A percentile compares a stretch with the other conserved stretches of the same genome.
Evolutionary conservation across 2,888 invertebrate genomes (phyloP).

Genomic region (Orthosia gothica): DNA sequence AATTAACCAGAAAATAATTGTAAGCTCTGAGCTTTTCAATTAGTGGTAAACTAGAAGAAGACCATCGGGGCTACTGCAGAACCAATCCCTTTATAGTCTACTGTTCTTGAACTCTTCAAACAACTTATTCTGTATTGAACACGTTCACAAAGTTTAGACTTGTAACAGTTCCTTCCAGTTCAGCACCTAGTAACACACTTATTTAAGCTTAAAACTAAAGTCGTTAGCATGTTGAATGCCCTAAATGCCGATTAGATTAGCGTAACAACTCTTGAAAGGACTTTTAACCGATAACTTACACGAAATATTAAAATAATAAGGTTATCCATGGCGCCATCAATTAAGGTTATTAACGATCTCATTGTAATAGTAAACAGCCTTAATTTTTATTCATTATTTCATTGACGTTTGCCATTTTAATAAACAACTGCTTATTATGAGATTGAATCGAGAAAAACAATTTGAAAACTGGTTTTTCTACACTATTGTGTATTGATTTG

Average conservation of each 20-base stretch:
- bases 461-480: constrained; percentile 22
- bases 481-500: not conserved
- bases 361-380: constrained; percentile 14
- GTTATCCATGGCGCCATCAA: constrained; percentile 42
- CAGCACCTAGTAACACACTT: constrained; percentile 11
- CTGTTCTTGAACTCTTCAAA: too few species aligned
- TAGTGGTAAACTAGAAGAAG: too few species aligned
- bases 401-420: constrained; percentile 32
- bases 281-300: constrained; percentile 44
- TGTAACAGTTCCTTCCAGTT: not conserved
- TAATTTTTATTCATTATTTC: constrained; percentile 37
- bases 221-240: constrained; percentile 32
- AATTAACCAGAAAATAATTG: too few species aligned
- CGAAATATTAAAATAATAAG: constrained; percentile 41
- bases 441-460: constrained; percentile 9
- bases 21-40: too few species aligned
- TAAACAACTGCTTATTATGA: not conserved
- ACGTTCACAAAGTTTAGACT: not conserved
- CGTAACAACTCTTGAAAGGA: constrained; percentile 33
- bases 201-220: constrained; percentile 11
- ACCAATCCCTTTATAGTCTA: too few species aligned
- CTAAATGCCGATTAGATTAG: constrained; percentile 43
- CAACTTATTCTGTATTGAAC: not conserved
- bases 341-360: not conserved
- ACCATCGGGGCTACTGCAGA: too few species aligned